Percentiles rank a stretch among this genome's conserved stretches.
Conservation (phyloP, 2,113 vertebrate genomes). For the Aix galericulata region DNA sequence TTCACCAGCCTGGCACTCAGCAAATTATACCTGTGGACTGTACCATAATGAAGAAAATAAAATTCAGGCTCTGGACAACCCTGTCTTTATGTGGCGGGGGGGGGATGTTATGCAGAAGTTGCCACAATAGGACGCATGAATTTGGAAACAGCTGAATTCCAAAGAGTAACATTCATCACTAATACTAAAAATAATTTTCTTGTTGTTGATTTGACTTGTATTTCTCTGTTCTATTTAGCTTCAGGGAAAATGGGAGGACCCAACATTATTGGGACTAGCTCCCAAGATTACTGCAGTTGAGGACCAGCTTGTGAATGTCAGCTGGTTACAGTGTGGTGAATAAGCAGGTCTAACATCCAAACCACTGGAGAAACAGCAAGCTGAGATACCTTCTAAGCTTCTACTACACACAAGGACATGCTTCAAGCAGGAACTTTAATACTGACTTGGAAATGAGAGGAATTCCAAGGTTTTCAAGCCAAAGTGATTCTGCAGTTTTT, state of each 20-base stretch:
- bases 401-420: rapidly evolving
- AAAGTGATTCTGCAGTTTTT: not conserved
- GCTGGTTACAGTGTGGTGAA: not conserved
- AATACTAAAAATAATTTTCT: not conserved
- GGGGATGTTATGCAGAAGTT: not conserved
- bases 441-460: not conserved
- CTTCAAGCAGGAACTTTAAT: not conserved
- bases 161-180: not conserved
- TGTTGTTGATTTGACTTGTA: not conserved
- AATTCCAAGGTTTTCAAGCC: not conserved
- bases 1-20: not conserved
- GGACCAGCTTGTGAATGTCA: not conserved
- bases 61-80: not conserved
- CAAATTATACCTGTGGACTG: not conserved
- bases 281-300: not conserved
- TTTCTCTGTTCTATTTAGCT: not conserved
- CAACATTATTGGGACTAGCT: not conserved
- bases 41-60: not conserved
- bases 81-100: not conserved
- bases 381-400: not conserved
- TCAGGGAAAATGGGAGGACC: not conserved
- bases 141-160: not conserved
- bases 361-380: not conserved
- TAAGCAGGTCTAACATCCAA: not conserved
- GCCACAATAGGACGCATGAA: not conserved